Percentiles rank a stretch among this genome's conserved stretches.
These are phyloP conservation scores for Crenichthys baileyi DNA, from an alignment of 2,797 vertebrate species.

Conservation along the genomic window DNA sequence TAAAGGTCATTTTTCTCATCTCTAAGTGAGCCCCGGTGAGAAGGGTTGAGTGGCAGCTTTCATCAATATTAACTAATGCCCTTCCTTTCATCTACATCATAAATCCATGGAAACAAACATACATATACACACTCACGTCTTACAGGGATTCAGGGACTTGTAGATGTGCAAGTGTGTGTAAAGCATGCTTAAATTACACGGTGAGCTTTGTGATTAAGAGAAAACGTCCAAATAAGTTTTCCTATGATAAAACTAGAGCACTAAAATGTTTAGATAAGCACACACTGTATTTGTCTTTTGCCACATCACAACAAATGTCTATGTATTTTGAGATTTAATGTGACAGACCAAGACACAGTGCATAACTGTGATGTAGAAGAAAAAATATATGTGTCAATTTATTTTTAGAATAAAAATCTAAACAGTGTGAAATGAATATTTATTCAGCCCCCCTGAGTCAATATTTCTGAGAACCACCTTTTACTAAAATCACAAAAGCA, in stretches of 20 bases:
- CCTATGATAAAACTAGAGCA: not conserved
- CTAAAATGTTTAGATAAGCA: not conserved
- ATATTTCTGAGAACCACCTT: not conserved
- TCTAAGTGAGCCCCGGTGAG: conserved; percentile 68
- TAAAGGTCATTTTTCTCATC: conserved; percentile 78
- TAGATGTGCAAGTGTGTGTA: conserved; percentile 17
- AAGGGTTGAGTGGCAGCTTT: conserved; percentile 72
- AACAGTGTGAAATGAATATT: not conserved
- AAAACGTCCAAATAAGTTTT: conserved; percentile 5
- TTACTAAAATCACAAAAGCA: no score
- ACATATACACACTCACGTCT: conserved; percentile 8
- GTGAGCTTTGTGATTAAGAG: not conserved
- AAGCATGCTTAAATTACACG: not conserved
- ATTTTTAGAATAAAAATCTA: not conserved
- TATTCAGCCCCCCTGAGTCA: not conserved
- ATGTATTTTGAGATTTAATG: not conserved
- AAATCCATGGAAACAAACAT: conserved; percentile 69
- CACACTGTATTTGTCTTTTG: not conserved
- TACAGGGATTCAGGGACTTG: conserved; percentile 20
- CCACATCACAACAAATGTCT: not conserved
- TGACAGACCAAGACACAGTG: not conserved
- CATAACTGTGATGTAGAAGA: not conserved
- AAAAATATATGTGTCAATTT: not conserved
- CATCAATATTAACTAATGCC: conserved; percentile 81
- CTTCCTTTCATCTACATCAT: conserved; percentile 78